Conservation (phyloP, 2,888 invertebrate species). For the Zaprionus bogoriensis region DNA sequence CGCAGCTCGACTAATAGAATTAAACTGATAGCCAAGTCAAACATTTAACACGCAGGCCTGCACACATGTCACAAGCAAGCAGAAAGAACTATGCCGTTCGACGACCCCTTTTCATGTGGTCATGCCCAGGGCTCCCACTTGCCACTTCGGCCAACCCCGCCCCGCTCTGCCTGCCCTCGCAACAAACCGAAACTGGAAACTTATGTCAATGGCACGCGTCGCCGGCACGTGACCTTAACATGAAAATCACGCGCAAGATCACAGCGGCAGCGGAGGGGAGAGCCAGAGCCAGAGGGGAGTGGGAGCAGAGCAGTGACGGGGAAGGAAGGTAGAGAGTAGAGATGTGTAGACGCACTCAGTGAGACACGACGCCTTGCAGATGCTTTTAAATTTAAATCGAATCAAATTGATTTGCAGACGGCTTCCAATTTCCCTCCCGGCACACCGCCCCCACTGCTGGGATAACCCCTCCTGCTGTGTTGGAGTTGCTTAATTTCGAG, state of each 20-base stretch:
- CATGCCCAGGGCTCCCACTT: conserved; percentile 22
- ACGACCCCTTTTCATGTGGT: conserved; percentile 47
- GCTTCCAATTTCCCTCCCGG: conserved; percentile 49
- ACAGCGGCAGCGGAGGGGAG: conserved; percentile 26
- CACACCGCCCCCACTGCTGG: conserved; percentile 1
- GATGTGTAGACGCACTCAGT: conserved; percentile 22
- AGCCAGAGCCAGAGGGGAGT: not conserved
- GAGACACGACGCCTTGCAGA: conserved; percentile 50
- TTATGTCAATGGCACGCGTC: conserved; percentile 75
- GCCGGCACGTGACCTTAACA: conserved; percentile 72
- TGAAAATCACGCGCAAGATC: conserved; percentile 75
- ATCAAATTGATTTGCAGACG: conserved; percentile 81
- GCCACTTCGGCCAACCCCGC: not conserved
- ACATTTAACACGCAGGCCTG: conserved; percentile 59
- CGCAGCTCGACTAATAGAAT: conserved; percentile 59
- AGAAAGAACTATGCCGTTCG: not conserved
- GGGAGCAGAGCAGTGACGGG: not conserved
- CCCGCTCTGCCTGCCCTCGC: not conserved
- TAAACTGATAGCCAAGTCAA: conserved; percentile 73
- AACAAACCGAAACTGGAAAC: conserved; percentile 58
- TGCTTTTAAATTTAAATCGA: conserved; percentile 82
- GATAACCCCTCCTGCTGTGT: conserved; percentile 12
- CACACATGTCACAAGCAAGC: conserved; percentile 58
- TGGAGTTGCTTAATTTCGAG: conserved; percentile 45
- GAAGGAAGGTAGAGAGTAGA: not conserved